phyloP scores from a whole-genome alignment of 2,113 vertebrate species.

The Cichladusa arquata region DNA sequence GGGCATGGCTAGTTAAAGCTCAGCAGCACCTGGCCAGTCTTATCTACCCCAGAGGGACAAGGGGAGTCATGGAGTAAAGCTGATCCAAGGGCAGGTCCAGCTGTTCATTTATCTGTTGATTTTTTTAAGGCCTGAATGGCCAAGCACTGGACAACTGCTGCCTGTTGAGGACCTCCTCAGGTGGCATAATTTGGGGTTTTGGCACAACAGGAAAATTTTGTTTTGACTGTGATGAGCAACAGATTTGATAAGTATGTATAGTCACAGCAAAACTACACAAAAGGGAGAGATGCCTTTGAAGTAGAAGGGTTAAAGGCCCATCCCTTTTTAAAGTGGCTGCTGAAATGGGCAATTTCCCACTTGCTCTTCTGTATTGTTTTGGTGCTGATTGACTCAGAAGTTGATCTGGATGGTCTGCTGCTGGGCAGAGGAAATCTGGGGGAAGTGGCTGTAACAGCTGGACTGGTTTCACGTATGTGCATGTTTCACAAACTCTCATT shows the following conservation, averaged over 20 bases:
- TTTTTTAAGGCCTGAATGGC: neutral
- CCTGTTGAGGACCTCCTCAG: neutral
- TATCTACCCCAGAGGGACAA: accelerated
- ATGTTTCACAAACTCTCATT: neutral
- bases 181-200: neutral
- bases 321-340: neutral
- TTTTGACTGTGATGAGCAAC: neutral
- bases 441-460: neutral
- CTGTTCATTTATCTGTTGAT: neutral
- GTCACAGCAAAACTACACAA: neutral
- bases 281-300: neutral
- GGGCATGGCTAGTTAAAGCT: neutral
- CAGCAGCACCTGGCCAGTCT: neutral
- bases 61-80: neutral
- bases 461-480: neutral
- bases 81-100: neutral
- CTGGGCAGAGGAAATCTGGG: neutral
- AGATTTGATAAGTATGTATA: neutral
- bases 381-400: neutral
- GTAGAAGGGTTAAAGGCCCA: neutral
- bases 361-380: neutral
- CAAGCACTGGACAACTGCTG: neutral
- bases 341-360: neutral
- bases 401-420: neutral
- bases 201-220: neutral